A percentile compares a stretch with the other conserved stretches of the same genome.
These are phyloP conservation scores for Nudaria mundana DNA, from an alignment of 2,888 invertebrate species.

Conservation along the genomic window DNA sequence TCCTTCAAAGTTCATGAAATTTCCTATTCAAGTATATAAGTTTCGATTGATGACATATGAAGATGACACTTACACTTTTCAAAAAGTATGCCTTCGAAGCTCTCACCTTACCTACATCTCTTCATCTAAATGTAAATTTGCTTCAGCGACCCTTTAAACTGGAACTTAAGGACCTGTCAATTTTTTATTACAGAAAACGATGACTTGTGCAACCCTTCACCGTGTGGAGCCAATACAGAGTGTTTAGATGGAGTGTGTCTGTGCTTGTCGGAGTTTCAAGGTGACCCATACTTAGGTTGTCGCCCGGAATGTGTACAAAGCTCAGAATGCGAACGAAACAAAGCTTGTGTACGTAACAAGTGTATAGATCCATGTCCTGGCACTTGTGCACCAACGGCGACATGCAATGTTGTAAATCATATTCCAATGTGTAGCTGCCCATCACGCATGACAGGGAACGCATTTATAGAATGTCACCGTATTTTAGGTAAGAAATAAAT, in stretches of 20 bases:
- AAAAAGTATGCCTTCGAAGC: too few species aligned
- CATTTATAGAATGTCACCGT: slow-evolving; percentile 83
- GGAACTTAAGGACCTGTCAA: background rate
- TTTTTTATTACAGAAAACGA: slow-evolving; percentile 44
- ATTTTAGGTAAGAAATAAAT: slow-evolving; percentile 75
- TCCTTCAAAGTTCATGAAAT: too few species aligned
- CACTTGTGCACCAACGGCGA: slow-evolving; percentile 88
- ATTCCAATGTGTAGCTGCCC: slow-evolving; percentile 83
- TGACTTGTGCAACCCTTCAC: slow-evolving; percentile 84
- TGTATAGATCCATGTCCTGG: slow-evolving; percentile 90
- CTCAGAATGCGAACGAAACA: slow-evolving; percentile 85
- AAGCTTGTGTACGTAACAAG: slow-evolving; percentile 87
- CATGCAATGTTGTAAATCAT: slow-evolving; percentile 86
- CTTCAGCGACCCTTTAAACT: too few species aligned
- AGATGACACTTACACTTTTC: too few species aligned
- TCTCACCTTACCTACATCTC: too few species aligned
- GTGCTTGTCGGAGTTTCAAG: slow-evolving; percentile 87
- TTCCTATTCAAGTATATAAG: too few species aligned
- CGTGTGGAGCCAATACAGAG: slow-evolving; percentile 87
- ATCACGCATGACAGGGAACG: slow-evolving; percentile 85
- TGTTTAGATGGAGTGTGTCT: slow-evolving; percentile 86
- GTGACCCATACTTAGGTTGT: slow-evolving; percentile 89
- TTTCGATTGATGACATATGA: too few species aligned
- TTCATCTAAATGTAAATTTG: too few species aligned
- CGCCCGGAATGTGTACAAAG: slow-evolving; percentile 90